Percentiles rank a stretch among this genome's conserved stretches.
Conservation (phyloP, 2,113 vertebrate species). For the Odontesthes bonariensis region DNA sequence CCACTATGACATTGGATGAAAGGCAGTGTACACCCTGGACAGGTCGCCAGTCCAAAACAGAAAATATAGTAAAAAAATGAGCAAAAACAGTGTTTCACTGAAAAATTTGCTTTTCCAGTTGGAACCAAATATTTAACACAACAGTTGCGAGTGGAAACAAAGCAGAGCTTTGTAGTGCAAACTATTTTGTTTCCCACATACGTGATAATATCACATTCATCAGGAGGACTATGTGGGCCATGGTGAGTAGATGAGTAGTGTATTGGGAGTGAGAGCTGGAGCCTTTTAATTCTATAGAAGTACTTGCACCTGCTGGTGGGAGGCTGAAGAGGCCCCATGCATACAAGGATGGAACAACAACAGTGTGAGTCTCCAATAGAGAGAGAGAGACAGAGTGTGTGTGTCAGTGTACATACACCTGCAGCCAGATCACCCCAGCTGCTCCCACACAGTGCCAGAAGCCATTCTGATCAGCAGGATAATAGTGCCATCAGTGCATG, state of each 20-base stretch:
- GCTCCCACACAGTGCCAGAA: constrained; percentile 68
- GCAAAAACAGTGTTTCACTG: constrained; percentile 5
- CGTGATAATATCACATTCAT: constrained; percentile 47
- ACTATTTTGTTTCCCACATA: constrained; percentile 42
- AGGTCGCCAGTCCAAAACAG: not conserved
- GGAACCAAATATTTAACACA: constrained; percentile 12
- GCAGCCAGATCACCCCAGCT: constrained; percentile 60
- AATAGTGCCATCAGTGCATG: constrained; percentile 61
- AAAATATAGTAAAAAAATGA: not conserved
- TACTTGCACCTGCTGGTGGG: constrained; percentile 73
- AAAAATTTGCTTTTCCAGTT: not conserved
- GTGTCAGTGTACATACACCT: constrained; percentile 32
- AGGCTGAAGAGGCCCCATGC: constrained; percentile 63
- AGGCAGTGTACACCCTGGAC: too few species aligned
- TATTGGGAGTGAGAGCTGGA: constrained; percentile 41
- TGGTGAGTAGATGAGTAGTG: constrained; percentile 53
- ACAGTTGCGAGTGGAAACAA: constrained; percentile 7
- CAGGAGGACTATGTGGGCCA: constrained; percentile 41
- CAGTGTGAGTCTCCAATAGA: constrained; percentile 43
- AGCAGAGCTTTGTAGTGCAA: constrained; percentile 41
- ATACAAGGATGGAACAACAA: constrained; percentile 53
- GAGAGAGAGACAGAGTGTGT: constrained; percentile 25
- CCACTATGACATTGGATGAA: too few species aligned
- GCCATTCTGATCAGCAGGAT: constrained; percentile 71
- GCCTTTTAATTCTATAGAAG: constrained; percentile 67